Conservation (phyloP, 2,888 invertebrate species). For the Prosapia bicincta region DNA sequence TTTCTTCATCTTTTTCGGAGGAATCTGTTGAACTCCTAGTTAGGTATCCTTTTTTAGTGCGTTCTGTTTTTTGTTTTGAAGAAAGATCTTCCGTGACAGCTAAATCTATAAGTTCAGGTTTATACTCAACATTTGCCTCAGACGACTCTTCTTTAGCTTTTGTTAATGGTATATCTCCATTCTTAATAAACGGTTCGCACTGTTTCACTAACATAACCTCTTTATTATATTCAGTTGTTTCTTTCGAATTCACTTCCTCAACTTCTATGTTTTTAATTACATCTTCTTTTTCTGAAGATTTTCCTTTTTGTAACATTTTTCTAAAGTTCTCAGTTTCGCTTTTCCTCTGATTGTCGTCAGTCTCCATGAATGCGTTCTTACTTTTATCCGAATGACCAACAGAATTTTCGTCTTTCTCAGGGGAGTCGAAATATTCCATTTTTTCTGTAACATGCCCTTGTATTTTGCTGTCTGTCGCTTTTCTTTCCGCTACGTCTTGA, state of each 20-base stretch:
- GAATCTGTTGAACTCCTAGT: slow-evolving; percentile 27
- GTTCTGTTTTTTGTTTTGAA: slow-evolving; percentile 13
- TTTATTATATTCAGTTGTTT: slow-evolving; percentile 13
- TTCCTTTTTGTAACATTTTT: neutral
- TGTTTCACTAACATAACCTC: slow-evolving; percentile 7
- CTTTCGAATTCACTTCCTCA: neutral
- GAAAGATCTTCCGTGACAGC: neutral
- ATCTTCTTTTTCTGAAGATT: too few species aligned
- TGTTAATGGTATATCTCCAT: slow-evolving; percentile 11
- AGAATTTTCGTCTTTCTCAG: slow-evolving; percentile 31
- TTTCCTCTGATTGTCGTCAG: neutral
- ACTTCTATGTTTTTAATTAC: too few species aligned
- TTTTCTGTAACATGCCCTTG: slow-evolving; percentile 7
- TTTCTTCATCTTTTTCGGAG: slow-evolving; percentile 27
- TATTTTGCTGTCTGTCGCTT: slow-evolving; percentile 5
- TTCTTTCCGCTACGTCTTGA: slow-evolving; percentile 12
- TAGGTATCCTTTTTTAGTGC: neutral
- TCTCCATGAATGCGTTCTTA: neutral
- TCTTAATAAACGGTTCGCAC: slow-evolving; percentile 24
- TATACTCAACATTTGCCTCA: neutral
- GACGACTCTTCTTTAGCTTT: neutral
- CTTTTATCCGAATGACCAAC: slow-evolving; percentile 22
- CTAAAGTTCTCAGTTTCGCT: slow-evolving; percentile 8
- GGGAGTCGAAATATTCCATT: slow-evolving; percentile 25
- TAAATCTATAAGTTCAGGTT: neutral